Evolutionary conservation across 2,113 vertebrate species (phyloP).

Genomic region (Leucopsar rothschildi): DNA sequence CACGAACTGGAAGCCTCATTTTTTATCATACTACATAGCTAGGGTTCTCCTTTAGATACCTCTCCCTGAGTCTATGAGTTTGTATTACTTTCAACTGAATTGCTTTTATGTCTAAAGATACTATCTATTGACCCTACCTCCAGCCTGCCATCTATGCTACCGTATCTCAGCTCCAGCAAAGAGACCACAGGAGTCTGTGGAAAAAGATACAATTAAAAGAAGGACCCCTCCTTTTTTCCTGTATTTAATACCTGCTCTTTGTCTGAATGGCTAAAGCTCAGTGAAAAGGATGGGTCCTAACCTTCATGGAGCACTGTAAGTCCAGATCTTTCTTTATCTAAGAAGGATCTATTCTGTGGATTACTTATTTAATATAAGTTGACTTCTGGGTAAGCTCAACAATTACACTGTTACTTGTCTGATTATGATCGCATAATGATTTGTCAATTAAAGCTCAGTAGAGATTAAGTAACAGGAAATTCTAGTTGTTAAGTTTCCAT

Average conservation of each 20-base stretch:
- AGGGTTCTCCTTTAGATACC: neutral
- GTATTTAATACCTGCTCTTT: neutral
- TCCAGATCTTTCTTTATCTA: neutral
- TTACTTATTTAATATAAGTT: neutral
- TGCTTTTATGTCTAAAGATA: neutral
- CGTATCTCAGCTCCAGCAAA: neutral
- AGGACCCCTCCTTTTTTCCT: neutral
- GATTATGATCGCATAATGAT: neutral
- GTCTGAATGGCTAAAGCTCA: neutral
- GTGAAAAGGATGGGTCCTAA: neutral
- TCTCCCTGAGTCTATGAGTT: neutral
- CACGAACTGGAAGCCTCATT: neutral
- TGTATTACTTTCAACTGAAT: neutral
- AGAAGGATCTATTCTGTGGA: neutral
- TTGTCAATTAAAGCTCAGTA: neutral
- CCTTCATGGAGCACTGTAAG: neutral
- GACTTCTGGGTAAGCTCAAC: neutral
- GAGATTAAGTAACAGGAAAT: slow-evolving; percentile 21
- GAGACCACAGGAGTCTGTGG: neutral
- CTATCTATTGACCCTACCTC: neutral
- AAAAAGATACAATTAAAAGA: neutral
- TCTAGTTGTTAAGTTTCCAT: neutral
- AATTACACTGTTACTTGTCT: neutral
- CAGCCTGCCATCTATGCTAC: neutral
- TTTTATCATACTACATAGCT: neutral